Conservation (phyloP, 2,888 invertebrate genomes). For the Andrena minutula region DNA sequence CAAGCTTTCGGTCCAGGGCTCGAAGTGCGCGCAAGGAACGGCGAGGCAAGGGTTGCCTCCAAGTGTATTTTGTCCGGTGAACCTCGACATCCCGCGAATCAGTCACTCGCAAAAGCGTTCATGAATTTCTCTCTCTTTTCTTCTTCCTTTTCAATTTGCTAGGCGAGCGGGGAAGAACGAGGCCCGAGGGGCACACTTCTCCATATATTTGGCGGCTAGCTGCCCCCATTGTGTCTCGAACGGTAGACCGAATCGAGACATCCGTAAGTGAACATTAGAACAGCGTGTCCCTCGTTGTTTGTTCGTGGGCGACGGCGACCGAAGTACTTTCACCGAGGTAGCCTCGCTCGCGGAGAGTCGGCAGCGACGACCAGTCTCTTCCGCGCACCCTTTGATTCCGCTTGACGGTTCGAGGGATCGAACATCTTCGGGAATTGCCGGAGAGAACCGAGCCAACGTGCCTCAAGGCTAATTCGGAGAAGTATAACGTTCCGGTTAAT, state of each 20-base stretch:
- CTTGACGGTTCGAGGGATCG: neutral
- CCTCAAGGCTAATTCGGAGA: neutral
- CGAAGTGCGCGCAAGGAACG: slow-evolving; percentile 38
- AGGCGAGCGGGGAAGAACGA: slow-evolving; percentile 9
- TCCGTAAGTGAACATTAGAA: slow-evolving; percentile 1
- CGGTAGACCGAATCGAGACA: slow-evolving; percentile 22
- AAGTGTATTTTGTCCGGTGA: slow-evolving; percentile 35
- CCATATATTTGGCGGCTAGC: slow-evolving; percentile 20
- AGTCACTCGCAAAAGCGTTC: slow-evolving; percentile 40
- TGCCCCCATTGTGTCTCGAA: slow-evolving; percentile 1
- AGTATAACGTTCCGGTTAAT: slow-evolving; percentile 26
- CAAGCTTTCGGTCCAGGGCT: slow-evolving; percentile 36
- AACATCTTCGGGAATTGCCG: slow-evolving; percentile 1
- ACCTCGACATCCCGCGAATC: slow-evolving; percentile 35
- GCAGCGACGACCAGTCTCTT: neutral
- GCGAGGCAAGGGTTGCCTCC: slow-evolving; percentile 27
- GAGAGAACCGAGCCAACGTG: neutral
- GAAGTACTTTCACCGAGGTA: neutral
- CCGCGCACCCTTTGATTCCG: neutral
- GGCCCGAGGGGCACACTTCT: slow-evolving; percentile 9
- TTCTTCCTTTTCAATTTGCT: neutral
- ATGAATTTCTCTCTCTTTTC: slow-evolving; percentile 34
- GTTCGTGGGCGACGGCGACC: slow-evolving; percentile 8
- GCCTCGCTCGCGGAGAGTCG: neutral
- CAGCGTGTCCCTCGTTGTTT: slow-evolving; percentile 20